Conservation (phyloP, 1,140 invertebrate species). For the Magallana ariakensis region DNA sequence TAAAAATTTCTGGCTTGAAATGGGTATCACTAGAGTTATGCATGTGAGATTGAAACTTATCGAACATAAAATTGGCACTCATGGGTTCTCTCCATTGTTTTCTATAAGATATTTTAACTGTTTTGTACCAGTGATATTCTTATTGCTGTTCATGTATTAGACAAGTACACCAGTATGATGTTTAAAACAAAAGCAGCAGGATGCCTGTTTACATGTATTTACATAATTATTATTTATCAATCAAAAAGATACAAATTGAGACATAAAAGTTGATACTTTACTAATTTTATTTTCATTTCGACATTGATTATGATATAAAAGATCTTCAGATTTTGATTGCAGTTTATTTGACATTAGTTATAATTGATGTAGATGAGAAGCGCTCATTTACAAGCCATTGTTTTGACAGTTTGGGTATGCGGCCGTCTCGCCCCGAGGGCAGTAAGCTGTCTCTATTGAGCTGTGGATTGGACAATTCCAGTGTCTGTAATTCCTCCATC, state of each 20-base stretch:
- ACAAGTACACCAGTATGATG: no score
- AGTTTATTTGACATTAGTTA: no score
- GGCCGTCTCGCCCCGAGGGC: slow-evolving; percentile 64
- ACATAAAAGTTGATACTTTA: no score
- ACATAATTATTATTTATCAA: neutral
- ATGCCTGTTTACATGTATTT: neutral
- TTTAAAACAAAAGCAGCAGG: no score
- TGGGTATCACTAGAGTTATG: neutral
- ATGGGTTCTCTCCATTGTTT: neutral
- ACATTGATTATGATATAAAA: no score
- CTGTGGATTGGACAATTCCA: slow-evolving; percentile 68
- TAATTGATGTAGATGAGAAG: no score
- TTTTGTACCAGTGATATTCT: neutral
- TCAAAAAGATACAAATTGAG: no score
- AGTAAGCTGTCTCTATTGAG: slow-evolving; percentile 67
- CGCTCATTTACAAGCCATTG: no score
- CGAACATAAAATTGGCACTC: neutral
- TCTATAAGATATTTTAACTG: neutral
- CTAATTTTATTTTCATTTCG: no score
- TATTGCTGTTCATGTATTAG: no score
- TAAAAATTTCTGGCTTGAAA: no score
- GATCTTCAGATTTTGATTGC: no score
- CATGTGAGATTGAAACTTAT: slow-evolving; percentile 2
- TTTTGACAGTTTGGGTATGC: slow-evolving; percentile 65
- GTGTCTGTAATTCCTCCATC: slow-evolving; percentile 66